These are phyloP conservation scores for Tamias sibiricus DNA, from an alignment of 2,113 vertebrate genomes.

Conservation along the genomic window DNA sequence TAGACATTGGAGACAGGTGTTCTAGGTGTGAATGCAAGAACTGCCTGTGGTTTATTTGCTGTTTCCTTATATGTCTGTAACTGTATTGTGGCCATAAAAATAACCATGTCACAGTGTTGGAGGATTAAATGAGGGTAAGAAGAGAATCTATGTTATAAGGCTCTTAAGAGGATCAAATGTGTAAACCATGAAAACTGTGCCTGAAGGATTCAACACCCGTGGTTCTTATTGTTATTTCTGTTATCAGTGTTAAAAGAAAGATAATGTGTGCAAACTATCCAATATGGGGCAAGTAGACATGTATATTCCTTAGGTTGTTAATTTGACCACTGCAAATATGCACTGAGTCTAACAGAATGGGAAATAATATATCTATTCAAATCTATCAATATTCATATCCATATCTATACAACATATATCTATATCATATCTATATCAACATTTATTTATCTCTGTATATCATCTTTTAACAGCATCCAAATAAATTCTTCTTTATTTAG, in stretches of 20 bases:
- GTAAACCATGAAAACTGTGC: not conserved
- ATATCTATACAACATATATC: not conserved
- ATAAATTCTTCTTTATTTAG: not conserved
- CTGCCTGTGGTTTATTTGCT: not conserved
- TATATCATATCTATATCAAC: not conserved
- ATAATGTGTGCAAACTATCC: not conserved
- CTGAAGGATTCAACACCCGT: not conserved
- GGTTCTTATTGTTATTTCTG: not conserved
- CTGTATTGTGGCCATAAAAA: not conserved
- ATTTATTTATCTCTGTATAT: not conserved
- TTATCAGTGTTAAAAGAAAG: not conserved
- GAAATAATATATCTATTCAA: not conserved
- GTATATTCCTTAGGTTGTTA: not conserved
- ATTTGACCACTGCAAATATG: not conserved
- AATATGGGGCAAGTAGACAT: not conserved
- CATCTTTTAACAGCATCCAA: not conserved
- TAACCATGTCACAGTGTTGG: not conserved
- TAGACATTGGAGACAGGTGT: not conserved
- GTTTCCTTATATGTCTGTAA: not conserved
- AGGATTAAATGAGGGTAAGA: not conserved
- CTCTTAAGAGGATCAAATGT: not conserved
- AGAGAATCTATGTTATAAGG: not conserved
- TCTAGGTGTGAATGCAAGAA: not conserved
- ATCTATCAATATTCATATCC: not conserved
- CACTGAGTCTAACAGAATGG: not conserved